Conservation (phyloP, 2,797 vertebrate species). For the Geotrypetes seraphini region DNA sequence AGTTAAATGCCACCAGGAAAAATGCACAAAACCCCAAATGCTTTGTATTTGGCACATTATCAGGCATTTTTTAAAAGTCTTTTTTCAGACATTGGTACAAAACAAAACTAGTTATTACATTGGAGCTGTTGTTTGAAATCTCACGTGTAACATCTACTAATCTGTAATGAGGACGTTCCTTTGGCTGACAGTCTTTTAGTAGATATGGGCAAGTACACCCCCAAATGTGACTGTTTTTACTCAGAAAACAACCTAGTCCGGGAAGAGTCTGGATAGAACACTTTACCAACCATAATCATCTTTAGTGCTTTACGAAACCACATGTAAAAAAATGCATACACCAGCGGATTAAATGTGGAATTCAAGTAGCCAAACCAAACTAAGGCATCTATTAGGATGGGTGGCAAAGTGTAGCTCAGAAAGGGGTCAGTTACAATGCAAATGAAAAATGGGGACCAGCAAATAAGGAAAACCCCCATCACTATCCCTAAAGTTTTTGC, state of each 20-base stretch:
- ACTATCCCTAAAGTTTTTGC: slow-evolving; percentile 64
- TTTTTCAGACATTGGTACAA: no score
- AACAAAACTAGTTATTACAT: no score
- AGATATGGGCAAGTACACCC: no score
- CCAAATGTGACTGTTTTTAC: no score
- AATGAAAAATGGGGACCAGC: slow-evolving; percentile 71
- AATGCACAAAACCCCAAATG: no score
- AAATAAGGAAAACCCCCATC: slow-evolving; percentile 65
- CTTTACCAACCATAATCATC: slow-evolving; percentile 52
- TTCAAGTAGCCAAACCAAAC: slow-evolving; percentile 73
- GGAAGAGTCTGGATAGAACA: slow-evolving; percentile 57
- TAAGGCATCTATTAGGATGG: slow-evolving; percentile 48
- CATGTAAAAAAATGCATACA: slow-evolving; percentile 74
- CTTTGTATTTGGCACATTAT: no score
- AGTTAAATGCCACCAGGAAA: no score
- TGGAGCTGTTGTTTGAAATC: no score
- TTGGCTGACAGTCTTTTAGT: no score
- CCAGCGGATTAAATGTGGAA: slow-evolving; percentile 69
- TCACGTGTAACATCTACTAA: no score
- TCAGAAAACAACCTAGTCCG: slow-evolving; percentile 49
- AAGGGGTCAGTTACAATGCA: slow-evolving; percentile 52
- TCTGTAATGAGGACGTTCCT: no score
- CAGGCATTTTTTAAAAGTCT: no score
- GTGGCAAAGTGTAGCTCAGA: slow-evolving; percentile 35
- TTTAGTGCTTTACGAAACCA: slow-evolving; percentile 70